Conservation (phyloP, 2,888 invertebrate genomes). For the Watsonalla cultraria region DNA sequence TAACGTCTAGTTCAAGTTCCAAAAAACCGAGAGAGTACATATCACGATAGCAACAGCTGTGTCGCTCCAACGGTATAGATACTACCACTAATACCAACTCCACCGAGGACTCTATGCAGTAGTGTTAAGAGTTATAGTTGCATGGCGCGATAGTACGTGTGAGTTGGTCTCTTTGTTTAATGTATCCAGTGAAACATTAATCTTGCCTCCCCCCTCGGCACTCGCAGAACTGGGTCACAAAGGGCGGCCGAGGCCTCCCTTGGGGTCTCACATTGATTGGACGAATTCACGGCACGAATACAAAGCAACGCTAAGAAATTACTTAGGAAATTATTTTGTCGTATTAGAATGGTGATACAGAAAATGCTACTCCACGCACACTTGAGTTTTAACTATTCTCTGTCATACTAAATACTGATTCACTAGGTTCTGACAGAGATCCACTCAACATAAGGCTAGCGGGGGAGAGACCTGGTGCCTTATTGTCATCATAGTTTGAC, state of each 20-base stretch:
- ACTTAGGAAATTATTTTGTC: background rate
- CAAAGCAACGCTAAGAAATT: conserved; percentile 9
- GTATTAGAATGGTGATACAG: too few relatives aligned
- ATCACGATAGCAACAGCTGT: background rate
- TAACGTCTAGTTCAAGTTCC: background rate
- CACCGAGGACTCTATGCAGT: background rate
- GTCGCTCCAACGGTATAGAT: background rate
- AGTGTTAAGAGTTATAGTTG: background rate
- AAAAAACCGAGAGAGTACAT: background rate
- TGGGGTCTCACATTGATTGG: conserved; percentile 11
- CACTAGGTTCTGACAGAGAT: too few relatives aligned
- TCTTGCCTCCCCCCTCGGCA: conserved; percentile 13
- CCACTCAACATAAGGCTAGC: too few relatives aligned
- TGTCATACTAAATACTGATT: too few relatives aligned
- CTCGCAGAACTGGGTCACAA: conserved; percentile 8
- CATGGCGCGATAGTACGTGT: background rate
- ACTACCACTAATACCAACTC: background rate
- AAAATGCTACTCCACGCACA: too few relatives aligned
- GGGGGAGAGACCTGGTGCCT: too few relatives aligned
- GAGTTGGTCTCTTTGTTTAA: conserved; percentile 15
- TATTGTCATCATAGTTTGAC: too few relatives aligned
- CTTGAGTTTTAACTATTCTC: too few relatives aligned
- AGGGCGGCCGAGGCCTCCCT: conserved; percentile 9
- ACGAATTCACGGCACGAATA: conserved; percentile 13
- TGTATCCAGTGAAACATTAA: conserved; percentile 22